These are phyloP conservation scores for Intellagama lesueurii DNA, from an alignment of 2,797 vertebrate species.

Conservation along the genomic window DNA sequence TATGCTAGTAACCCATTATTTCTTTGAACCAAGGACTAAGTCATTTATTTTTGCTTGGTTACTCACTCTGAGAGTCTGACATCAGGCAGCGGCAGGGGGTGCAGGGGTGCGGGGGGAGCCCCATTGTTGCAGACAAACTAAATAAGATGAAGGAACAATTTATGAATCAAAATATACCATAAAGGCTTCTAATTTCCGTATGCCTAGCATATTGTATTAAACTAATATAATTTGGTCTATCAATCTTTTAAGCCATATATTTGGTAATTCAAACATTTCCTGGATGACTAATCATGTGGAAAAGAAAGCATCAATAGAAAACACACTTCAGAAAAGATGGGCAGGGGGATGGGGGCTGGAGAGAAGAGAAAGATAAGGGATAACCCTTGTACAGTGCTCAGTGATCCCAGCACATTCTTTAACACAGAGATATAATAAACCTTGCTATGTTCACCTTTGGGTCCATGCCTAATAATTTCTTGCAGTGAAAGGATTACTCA, in stretches of 20 bases:
- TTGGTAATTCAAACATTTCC: slow-evolving; percentile 85
- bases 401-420: slow-evolving; percentile 59
- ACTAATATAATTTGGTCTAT: slow-evolving; percentile 80
- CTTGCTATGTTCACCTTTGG: slow-evolving; percentile 62
- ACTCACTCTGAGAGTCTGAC: slow-evolving; percentile 74
- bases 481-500: slow-evolving; percentile 67
- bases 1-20: slow-evolving; percentile 84
- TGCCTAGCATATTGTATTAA: slow-evolving; percentile 80
- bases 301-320: slow-evolving; percentile 57
- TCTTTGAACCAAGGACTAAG: slow-evolving; percentile 83
- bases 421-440: slow-evolving; percentile 66
- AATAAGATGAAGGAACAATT: slow-evolving; percentile 77
- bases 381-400: slow-evolving; percentile 32
- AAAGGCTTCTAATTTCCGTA: slow-evolving; percentile 82
- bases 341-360: slow-evolving; percentile 30
- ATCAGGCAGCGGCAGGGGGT: slow-evolving; percentile 55
- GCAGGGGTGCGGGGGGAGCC: slow-evolving; percentile 1
- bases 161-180: slow-evolving; percentile 80
- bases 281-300: slow-evolving; percentile 82
- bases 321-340: slow-evolving; percentile 74
- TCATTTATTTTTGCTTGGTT: slow-evolving; percentile 81
- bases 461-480: slow-evolving; percentile 69
- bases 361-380: slow-evolving; percentile 45
- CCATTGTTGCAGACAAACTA: slow-evolving; percentile 73
- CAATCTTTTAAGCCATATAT: slow-evolving; percentile 84